Evolutionary conservation across 2,797 vertebrate genomes (phyloP).

Genomic region (Takifugu rubripes): DNA sequence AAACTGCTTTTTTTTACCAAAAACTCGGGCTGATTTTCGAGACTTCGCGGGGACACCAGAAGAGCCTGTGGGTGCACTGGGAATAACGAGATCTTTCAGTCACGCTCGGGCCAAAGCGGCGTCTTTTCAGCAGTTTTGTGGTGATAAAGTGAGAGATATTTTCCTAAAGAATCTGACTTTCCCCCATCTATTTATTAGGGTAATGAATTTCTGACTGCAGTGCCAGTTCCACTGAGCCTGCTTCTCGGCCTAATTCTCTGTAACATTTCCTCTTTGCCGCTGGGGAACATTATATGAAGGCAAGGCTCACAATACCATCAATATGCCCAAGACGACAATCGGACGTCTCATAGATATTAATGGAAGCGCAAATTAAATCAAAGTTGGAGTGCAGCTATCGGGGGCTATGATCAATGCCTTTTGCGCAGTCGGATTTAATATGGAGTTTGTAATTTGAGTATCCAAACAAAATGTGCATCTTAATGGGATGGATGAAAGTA

Average conservation of each 20-base stretch:
- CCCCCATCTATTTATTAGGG: constrained; percentile 74
- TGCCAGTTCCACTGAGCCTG: constrained; percentile 73
- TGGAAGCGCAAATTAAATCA: constrained; percentile 81
- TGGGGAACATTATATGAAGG: constrained; percentile 78
- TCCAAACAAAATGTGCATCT: constrained; percentile 79
- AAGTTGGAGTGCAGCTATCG: constrained; percentile 76
- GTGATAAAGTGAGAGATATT: constrained; percentile 49
- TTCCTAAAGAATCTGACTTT: constrained; percentile 66
- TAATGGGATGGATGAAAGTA: constrained; percentile 77
- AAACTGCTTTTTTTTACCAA: constrained; percentile 51
- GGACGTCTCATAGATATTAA: constrained; percentile 82
- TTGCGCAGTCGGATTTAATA: constrained; percentile 78
- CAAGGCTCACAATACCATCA: constrained; percentile 78
- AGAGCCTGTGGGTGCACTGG: constrained; percentile 39
- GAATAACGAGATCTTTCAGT: constrained; percentile 49
- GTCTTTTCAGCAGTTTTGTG: constrained; percentile 49
- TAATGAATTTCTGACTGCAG: constrained; percentile 76
- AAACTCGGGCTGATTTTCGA: constrained; percentile 49
- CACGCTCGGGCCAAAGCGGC: constrained; percentile 41
- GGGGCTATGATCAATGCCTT: constrained; percentile 79
- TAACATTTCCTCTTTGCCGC: constrained; percentile 76
- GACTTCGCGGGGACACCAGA: constrained; percentile 36
- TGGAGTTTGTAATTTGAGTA: constrained; percentile 75
- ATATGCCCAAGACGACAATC: constrained; percentile 78
- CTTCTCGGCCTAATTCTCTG: constrained; percentile 76